Percentiles rank a stretch among this genome's conserved stretches.
Evolutionary conservation across 2,797 vertebrate genomes (phyloP).

Genomic region (Triplophysa yarkandensis): DNA sequence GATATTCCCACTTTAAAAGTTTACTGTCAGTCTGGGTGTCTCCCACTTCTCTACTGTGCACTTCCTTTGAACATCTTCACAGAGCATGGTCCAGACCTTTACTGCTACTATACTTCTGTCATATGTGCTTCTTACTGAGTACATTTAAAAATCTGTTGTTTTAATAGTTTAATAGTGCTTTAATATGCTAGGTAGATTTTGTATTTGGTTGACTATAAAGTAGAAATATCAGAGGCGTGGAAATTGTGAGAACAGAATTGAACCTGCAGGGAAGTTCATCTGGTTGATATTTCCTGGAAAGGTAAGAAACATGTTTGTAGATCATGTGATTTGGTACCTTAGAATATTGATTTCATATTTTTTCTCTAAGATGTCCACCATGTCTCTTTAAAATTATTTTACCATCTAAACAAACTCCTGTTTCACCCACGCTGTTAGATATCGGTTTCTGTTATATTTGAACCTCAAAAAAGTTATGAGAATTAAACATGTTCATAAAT

Average conservation of each 20-base stretch:
- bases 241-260: not conserved
- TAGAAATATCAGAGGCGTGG: not conserved
- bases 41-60: slow-evolving; percentile 8
- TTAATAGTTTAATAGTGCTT: too few relatives aligned
- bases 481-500: too few relatives aligned
- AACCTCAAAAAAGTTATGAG: not conserved
- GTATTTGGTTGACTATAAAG: not conserved
- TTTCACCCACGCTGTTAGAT: not conserved
- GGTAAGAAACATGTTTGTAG: slow-evolving; percentile 14
- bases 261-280: not conserved
- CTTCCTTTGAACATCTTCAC: not conserved
- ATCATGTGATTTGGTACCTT: not conserved
- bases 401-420: not conserved
- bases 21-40: slow-evolving; percentile 56
- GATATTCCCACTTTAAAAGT: slow-evolving; percentile 47
- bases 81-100: not conserved
- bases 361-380: too few relatives aligned
- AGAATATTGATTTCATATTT: too few relatives aligned
- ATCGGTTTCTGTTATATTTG: not conserved
- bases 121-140: not conserved
- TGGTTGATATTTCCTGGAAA: slow-evolving; percentile 2
- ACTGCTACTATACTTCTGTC: not conserved
- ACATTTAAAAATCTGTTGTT: not conserved
- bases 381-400: too few relatives aligned
- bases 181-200: not conserved